A percentile compares a stretch with the other conserved stretches of the same genome.
Conservation (phyloP, 2,888 invertebrate genomes). For the Pseudococcus viburni region DNA sequence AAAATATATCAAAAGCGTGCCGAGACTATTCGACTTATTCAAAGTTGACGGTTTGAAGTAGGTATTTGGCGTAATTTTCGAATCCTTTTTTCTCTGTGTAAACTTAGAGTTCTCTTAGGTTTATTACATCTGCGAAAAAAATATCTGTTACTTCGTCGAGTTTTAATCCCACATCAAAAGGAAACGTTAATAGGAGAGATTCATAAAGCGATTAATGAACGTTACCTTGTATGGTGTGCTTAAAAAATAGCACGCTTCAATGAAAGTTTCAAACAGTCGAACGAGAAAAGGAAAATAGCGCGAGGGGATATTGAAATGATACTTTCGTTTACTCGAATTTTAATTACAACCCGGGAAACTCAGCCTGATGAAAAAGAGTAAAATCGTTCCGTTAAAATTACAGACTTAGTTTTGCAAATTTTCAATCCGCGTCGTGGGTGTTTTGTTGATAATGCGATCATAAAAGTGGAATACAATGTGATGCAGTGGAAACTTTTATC, state of each 20-base stretch:
- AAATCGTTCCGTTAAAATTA: no score
- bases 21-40: constrained; percentile 6
- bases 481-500: no score
- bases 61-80: background rate
- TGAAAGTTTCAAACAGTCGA: no score
- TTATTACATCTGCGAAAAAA: background rate
- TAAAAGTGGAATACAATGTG: no score
- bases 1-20: background rate
- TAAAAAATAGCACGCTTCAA: no score
- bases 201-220: no score
- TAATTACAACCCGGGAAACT: background rate
- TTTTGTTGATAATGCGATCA: no score
- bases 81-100: background rate
- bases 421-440: no score
- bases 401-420: no score
- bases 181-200: background rate
- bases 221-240: no score
- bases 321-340: background rate
- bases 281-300: no score
- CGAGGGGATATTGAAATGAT: background rate
- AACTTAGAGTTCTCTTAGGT: background rate
- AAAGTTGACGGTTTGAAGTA: background rate
- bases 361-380: no score
- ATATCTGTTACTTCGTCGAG: background rate
- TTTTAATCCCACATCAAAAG: background rate